Evolutionary conservation across 1,140 invertebrate species (phyloP).

Genomic region (Drosophila ficusphila): DNA sequence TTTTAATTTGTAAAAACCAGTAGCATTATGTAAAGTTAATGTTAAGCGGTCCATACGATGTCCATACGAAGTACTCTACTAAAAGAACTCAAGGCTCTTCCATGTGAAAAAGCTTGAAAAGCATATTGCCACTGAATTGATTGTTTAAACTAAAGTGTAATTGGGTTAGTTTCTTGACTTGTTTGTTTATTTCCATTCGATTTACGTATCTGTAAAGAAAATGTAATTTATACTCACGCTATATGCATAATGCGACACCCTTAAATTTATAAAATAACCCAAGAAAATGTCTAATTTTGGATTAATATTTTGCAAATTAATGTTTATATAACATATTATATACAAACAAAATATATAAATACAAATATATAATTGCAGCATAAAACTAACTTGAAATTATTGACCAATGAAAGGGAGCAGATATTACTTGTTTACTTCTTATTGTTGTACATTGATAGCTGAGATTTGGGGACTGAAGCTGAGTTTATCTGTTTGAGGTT

Average conservation of each 20-base stretch:
- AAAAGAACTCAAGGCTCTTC: constrained; percentile 32
- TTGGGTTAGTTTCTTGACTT: constrained; percentile 13
- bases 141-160: constrained; percentile 28
- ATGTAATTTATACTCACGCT: constrained; percentile 28
- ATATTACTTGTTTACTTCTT: constrained; percentile 2
- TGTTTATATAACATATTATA: constrained; percentile 63
- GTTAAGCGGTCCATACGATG: constrained; percentile 34
- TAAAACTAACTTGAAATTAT: constrained; percentile 25
- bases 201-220: constrained; percentile 27
- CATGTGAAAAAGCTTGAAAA: constrained; percentile 24
- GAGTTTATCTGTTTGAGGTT: neutral
- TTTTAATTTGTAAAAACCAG: constrained; percentile 40
- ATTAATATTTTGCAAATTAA: constrained; percentile 71
- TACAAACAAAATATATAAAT: constrained; percentile 35
- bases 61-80: constrained; percentile 19
- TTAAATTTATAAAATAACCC: constrained; percentile 26
- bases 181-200: constrained; percentile 26
- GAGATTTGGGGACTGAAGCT: neutral
- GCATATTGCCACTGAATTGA: constrained; percentile 21
- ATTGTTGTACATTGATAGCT: constrained; percentile 58
- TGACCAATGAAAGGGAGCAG: constrained; percentile 27
- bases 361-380: constrained; percentile 54
- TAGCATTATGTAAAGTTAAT: constrained; percentile 35
- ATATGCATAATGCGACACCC: constrained; percentile 19
- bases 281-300: constrained; percentile 36